phyloP scores from a whole-genome alignment of 2,113 vertebrate genomes.

The Sardina pilchardus region DNA sequence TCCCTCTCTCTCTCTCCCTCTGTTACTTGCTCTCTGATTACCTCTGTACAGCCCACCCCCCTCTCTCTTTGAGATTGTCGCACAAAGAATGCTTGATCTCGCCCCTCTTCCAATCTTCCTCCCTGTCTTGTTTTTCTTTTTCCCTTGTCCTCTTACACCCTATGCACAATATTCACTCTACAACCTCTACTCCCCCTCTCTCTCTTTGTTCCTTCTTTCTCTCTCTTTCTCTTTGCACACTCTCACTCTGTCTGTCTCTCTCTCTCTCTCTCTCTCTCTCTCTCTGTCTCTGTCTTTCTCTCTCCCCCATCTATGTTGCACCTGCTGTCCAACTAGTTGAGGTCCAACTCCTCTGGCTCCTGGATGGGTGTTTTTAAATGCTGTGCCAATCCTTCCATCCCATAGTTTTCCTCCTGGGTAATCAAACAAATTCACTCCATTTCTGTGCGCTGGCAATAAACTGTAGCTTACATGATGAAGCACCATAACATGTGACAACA shows the following conservation, averaged over 20 bases:
- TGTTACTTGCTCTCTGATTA: background rate
- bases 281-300: conserved; percentile 1
- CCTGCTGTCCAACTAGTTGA: too few relatives aligned
- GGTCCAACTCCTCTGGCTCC: background rate
- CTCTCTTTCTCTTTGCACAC: background rate
- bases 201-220: background rate
- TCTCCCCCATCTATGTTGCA: background rate
- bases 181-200: background rate
- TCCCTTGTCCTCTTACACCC: background rate
- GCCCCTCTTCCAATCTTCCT: background rate
- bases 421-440: background rate
- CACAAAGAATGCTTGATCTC: background rate
- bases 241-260: background rate
- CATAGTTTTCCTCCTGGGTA: background rate
- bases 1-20: background rate
- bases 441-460: background rate
- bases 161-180: background rate
- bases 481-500: too few relatives aligned
- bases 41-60: background rate
- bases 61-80: too few relatives aligned
- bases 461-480: background rate
- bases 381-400: background rate
- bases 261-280: background rate
- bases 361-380: background rate
- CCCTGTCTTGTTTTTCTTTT: background rate